A percentile compares a stretch with the other conserved stretches of the same genome.
Conservation (phyloP, 1,140 invertebrate genomes). For the Berghia stephanieae region DNA sequence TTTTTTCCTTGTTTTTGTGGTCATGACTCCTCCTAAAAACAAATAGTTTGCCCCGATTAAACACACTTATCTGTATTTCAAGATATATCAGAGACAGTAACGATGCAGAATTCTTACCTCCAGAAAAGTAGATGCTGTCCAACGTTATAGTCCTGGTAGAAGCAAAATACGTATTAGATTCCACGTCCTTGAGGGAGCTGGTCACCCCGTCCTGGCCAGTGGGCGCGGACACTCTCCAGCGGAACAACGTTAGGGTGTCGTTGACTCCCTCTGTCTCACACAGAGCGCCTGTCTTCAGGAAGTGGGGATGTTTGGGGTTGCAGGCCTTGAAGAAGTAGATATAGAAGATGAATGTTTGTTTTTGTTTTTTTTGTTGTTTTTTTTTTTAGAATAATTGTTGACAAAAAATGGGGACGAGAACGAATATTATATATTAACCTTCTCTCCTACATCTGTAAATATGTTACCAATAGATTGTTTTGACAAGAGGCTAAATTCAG, state of each 20-base stretch:
- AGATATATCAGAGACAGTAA: no score
- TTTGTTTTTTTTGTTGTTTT: not conserved
- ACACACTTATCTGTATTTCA: no score
- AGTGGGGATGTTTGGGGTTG: conserved; percentile 66
- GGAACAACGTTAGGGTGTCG: conserved; percentile 61
- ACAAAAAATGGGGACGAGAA: no score
- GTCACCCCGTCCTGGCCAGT: conserved; percentile 53
- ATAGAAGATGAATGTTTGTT: not conserved
- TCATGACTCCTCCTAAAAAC: no score
- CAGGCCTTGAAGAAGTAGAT: conserved; percentile 58
- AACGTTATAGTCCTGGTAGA: conserved; percentile 59
- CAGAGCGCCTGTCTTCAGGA: conserved; percentile 56
- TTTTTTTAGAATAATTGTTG: not conserved
- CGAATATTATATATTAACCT: not conserved
- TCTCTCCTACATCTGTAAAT: no score
- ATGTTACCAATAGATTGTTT: no score
- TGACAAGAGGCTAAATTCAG: no score
- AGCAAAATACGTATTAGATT: conserved; percentile 64
- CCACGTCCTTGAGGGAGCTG: conserved; percentile 56
- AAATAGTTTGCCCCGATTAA: no score
- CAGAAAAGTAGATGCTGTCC: conserved; percentile 67
- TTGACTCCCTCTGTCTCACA: conserved; percentile 64
- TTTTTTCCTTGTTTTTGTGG: no score
- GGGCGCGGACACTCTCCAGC: conserved; percentile 65
- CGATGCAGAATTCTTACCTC: no score